Evolutionary conservation across 2,797 vertebrate genomes (phyloP), one percentile per base, ranked within the genome.

Genomic region (Hypotaenidia okinawae): DNA sequence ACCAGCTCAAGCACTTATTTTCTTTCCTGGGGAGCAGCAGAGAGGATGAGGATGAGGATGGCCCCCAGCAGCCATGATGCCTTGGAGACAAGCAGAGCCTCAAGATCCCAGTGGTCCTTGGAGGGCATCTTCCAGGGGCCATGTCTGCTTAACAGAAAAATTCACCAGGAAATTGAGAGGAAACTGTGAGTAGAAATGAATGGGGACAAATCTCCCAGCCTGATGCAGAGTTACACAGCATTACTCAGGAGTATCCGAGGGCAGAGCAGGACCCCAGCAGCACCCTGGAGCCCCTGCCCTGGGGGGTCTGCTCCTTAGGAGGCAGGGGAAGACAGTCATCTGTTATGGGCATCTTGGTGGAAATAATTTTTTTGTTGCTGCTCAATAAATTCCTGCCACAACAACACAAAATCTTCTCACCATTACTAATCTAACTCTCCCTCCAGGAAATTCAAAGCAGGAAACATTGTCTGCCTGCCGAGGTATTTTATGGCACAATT

Each of bases 361-460:
- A 94, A 95, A 94, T 74, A n/a, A 10, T 79, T 84, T 93, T 85
- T 84, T 87, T 87, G 70, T 84, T 91, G 85, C 85, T 74, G 83
- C 89, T 94, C 73, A 91, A 62, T 91, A 93, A 95, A 95, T 92
- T 72, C 77, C 22, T 96, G 68, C 81, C 78, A 77, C 85, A 84
- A 76, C 91, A 91, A 49, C 70, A 89, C 74, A 95, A 81, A 93
- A 93, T 91, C 86, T 78, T 92, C 78, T 95, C 95, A 89, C 92
- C 85, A 59, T 94, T 80, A 86, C 86, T 95, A 96, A 96, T 94
- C 67, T 95, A 92, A 94, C 92, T 94, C 86, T 95, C 93, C 95
- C 96, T 89, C 86, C 91, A 95, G 93, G 93, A 96, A 89, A 94
- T 92, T 87, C 92, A 58, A 94, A 81, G 90, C 88, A 92, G 94